Conservation (phyloP, 1,140 invertebrate genomes). For the Bombus sibiricus region DNA sequence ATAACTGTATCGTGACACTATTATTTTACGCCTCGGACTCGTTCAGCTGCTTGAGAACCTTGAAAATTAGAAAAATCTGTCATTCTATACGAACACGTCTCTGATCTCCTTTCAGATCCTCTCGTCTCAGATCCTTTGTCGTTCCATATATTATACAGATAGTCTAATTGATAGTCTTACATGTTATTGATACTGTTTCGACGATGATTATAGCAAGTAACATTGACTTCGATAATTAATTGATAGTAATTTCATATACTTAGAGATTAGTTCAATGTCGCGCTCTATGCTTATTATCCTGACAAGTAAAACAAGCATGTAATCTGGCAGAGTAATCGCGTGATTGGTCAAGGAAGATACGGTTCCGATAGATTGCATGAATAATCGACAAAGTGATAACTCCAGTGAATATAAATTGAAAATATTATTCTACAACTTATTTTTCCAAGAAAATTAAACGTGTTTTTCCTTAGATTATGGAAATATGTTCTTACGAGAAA, state of each 20-base stretch:
- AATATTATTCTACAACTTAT: neutral
- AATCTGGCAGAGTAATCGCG: neutral
- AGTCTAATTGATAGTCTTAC: too few species aligned
- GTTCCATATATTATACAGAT: neutral
- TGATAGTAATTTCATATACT: neutral
- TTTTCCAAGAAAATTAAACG: neutral
- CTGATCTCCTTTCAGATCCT: too few species aligned
- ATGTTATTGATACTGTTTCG: neutral
- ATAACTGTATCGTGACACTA: conserved; percentile 68
- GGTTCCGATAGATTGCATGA: neutral
- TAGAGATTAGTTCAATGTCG: neutral
- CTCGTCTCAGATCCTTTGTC: neutral
- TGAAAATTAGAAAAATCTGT: conserved; percentile 11
- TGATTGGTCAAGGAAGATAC: neutral
- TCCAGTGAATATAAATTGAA: neutral
- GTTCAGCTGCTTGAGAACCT: conserved; percentile 28
- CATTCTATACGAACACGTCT: neutral
- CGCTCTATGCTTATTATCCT: neutral
- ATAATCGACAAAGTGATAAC: neutral
- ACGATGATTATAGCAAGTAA: neutral
- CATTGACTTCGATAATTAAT: neutral
- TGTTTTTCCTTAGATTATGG: neutral
- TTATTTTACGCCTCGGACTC: conserved; percentile 34
- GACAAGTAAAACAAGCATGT: neutral
- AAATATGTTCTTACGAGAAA: neutral